Evolutionary conservation across 2,888 invertebrate species (phyloP).

Genomic region (Blomia tropicalis): DNA sequence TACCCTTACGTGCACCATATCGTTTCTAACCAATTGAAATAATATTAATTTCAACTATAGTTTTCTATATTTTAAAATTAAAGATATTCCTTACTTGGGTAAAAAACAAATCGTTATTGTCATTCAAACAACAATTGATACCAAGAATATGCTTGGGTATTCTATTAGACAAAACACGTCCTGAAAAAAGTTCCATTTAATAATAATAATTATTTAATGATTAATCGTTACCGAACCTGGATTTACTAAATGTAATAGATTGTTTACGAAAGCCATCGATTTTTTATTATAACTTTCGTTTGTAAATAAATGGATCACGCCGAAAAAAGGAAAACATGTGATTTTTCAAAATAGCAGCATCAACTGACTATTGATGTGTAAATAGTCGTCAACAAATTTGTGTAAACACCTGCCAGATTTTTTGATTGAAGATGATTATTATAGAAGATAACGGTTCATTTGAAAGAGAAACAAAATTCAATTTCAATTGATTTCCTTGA

Average conservation of each 20-base stretch:
- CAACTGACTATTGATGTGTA: too few species aligned
- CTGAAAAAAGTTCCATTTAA: not conserved
- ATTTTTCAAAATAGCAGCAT: too few species aligned
- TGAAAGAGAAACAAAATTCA: too few species aligned
- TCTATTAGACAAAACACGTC: not conserved
- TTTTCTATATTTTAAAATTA: too few species aligned
- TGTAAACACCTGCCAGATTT: too few species aligned
- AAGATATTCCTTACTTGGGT: not conserved
- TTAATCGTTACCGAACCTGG: not conserved
- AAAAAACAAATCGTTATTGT: not conserved
- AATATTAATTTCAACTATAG: not conserved
- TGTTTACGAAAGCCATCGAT: not conserved
- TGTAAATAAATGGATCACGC: too few species aligned
- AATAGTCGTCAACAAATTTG: too few species aligned
- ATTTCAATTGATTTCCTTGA: too few species aligned
- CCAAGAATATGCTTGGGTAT: not conserved
- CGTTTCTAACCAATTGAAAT: constrained; percentile 21
- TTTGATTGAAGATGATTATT: too few species aligned
- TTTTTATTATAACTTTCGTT: too few species aligned
- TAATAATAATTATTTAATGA: not conserved
- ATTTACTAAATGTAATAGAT: not conserved
- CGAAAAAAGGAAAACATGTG: not conserved
- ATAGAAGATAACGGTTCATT: too few species aligned
- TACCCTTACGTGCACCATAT: constrained; percentile 21
- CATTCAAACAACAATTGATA: not conserved